Base-by-base conservation (phyloP, 2,113 vertebrate genomes). In the Cacatua alba region DNA sequence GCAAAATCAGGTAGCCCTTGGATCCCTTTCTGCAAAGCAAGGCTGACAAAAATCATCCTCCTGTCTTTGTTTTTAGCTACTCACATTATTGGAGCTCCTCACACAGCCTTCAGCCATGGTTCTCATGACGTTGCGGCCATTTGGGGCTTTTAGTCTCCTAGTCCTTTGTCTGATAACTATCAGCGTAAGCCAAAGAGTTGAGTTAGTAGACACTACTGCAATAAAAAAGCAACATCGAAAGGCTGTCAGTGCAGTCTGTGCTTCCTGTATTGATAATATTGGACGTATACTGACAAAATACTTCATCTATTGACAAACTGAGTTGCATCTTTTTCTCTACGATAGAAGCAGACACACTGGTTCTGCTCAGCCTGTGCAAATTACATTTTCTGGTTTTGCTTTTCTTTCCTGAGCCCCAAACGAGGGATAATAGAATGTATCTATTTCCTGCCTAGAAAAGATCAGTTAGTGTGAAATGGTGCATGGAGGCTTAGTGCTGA, bases 401-500 rank as follows among this genome's bases (percentile, higher is more conserved):
- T 85, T 83, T 51, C 70, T 94, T 71, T 48, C 62, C 65, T 62
- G 43, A 92, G 83, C 52, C 67, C 86, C 72, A 84, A 94, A 82
- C 35, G 9, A 9, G 20, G 43, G 31, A 88, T 88, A 95, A 93
- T 94, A 96, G 91, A 94, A 91, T 49, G 70, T 96, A 92, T 93
- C 95, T 94, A 57, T 96, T 90, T 96, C 86, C 86, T 96, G 82
- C 88, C 74, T 82, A 84, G 88, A 94, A 92, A 79, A 95, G 77
- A 96, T 91, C 91, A 33, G 86, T 91, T 96, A 92, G 94, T 94
- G 86, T 94, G 94, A 95, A 96, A 88, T 89, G 91, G 95, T 92
- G 88, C 96, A 53, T 80, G 81, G 94, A 92, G 77, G 92, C 88
- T 97, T 94, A 94, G 91, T 65, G 82, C 91, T 96, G 92, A 92